phyloP scores from a whole-genome alignment of 2,113 vertebrate species.

The Pelusios castaneus region DNA sequence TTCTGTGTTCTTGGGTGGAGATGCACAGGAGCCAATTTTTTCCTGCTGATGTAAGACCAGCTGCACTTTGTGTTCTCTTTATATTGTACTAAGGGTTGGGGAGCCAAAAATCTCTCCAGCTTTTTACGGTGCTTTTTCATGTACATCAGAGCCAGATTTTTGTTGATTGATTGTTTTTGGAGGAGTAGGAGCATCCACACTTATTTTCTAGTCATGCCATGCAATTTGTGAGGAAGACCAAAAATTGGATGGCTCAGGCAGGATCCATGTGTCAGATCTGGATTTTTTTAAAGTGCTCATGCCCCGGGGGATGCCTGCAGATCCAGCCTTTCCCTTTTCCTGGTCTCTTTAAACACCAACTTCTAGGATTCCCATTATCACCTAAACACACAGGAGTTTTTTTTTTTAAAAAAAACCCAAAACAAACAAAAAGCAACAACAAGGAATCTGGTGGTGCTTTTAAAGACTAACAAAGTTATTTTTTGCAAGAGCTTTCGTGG shows the following conservation, averaged over 20 bases:
- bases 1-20: too few relatives aligned
- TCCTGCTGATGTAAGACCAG: not conserved
- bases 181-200: not conserved
- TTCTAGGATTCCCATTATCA: not conserved
- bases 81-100: not conserved
- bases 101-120: not conserved
- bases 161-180: not conserved
- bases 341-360: not conserved
- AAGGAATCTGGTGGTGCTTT: too few relatives aligned
- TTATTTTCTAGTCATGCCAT: not conserved
- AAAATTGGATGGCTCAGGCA: not conserved
- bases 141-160: not conserved
- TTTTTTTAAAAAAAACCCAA: too few relatives aligned
- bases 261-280: too few relatives aligned
- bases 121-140: not conserved
- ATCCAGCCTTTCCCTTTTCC: not conserved
- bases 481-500: too few relatives aligned
- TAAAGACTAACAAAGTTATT: too few relatives aligned
- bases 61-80: not conserved
- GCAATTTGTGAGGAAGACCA: not conserved
- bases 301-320: not conserved
- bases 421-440: too few relatives aligned
- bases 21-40: not conserved
- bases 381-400: too few relatives aligned
- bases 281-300: too few relatives aligned